A percentile compares a stretch with the other conserved stretches of the same genome.
Evolutionary conservation across 2,888 invertebrate genomes (phyloP).

Genomic region (Drosophila multiciliata): DNA sequence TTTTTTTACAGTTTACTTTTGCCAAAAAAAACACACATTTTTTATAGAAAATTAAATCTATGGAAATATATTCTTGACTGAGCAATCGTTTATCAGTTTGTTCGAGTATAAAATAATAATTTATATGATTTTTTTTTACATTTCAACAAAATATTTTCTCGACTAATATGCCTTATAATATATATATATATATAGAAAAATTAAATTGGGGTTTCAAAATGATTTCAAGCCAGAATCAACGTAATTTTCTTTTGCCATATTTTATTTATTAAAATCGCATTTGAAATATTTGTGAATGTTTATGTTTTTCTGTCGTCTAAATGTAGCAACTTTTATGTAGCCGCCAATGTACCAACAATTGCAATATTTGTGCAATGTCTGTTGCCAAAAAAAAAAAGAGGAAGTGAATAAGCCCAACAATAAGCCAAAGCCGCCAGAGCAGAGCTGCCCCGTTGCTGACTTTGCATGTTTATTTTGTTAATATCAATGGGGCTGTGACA

Average conservation of each 20-base stretch:
- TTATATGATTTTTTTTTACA: not conserved
- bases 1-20: not conserved
- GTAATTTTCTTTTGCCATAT: not conserved
- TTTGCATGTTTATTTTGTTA: conserved; percentile 55
- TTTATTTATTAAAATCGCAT: not conserved
- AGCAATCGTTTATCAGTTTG: no score
- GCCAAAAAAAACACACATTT: no score
- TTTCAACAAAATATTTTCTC: not conserved
- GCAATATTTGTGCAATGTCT: conserved; percentile 40
- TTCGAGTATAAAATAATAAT: not conserved
- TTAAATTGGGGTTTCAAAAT: not conserved
- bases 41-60: no score
- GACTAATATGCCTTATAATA: not conserved
- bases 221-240: not conserved
- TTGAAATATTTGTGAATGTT: not conserved
- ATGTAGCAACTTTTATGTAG: not conserved
- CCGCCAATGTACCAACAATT: not conserved
- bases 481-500: conserved; percentile 42
- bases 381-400: conserved; percentile 10
- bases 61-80: not conserved
- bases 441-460: conserved; percentile 20
- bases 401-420: not conserved
- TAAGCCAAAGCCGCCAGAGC: conserved; percentile 11
- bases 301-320: not conserved
- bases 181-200: not conserved